Evolutionary conservation across 2,113 vertebrate genomes (phyloP).

Genomic region (Coryphaenoides rupestris): DNA sequence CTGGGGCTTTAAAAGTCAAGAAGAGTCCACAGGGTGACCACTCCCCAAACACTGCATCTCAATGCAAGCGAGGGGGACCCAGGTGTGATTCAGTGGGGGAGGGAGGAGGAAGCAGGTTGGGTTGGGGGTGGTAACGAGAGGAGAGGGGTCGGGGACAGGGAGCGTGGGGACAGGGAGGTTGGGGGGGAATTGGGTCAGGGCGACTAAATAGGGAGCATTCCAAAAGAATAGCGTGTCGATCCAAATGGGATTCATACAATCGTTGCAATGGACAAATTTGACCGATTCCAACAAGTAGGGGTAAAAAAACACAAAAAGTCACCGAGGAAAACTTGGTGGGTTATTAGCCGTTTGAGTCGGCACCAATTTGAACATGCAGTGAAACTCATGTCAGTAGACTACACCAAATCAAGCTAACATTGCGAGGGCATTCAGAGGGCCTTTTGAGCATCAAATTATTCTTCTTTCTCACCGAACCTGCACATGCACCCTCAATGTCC

Average conservation of each 20-base stretch:
- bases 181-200: not conserved
- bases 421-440: constrained; percentile 1
- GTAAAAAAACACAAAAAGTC: constrained; percentile 43
- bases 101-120: constrained; percentile 10
- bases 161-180: too few relatives aligned
- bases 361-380: constrained; percentile 15
- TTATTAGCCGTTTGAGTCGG: constrained; percentile 21
- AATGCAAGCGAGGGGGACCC: constrained; percentile 38
- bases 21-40: constrained; percentile 57
- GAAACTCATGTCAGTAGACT: not conserved
- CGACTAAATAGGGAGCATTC: constrained; percentile 50
- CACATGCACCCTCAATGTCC: constrained; percentile 9
- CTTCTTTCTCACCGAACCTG: not conserved
- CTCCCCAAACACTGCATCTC: constrained; percentile 42
- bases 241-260: constrained; percentile 67
- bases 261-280: constrained; percentile 41
- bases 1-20: constrained; percentile 77
- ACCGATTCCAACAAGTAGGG: constrained; percentile 29
- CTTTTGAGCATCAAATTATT: not conserved
- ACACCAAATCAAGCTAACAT: constrained; percentile 6
- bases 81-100: constrained; percentile 12
- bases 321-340: constrained; percentile 24
- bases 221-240: constrained; percentile 58
- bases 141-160: constrained; percentile 19
- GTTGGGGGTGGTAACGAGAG: not conserved